Conservation (phyloP, 2,888 invertebrate genomes). For the Tortricodes alternella region DNA sequence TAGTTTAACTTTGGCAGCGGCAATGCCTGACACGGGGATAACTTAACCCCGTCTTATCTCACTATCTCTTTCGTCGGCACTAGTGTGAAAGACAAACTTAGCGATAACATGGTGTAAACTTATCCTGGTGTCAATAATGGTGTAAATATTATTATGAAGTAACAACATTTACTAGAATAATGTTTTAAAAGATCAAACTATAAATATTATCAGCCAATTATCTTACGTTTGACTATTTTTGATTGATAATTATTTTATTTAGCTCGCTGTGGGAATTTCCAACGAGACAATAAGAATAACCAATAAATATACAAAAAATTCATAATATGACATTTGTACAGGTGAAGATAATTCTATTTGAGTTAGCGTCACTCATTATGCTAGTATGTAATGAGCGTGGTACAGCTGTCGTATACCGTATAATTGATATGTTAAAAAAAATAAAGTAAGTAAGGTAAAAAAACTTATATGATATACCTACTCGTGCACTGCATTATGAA, state of each 20-base stretch:
- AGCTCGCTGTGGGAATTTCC: slow-evolving; percentile 24
- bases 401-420: background rate
- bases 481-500: too few species aligned
- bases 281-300: slow-evolving; percentile 26
- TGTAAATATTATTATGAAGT: too few species aligned
- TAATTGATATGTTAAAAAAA: slow-evolving; percentile 3
- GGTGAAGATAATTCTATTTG: slow-evolving; percentile 14
- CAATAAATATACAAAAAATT: slow-evolving; percentile 13
- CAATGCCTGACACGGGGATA: too few species aligned
- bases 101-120: too few species aligned
- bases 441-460: slow-evolving; percentile 13
- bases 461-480: too few species aligned
- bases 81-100: too few species aligned
- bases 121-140: too few species aligned
- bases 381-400: slow-evolving; percentile 6
- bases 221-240: background rate
- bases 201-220: background rate
- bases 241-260: slow-evolving; percentile 14
- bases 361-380: slow-evolving; percentile 30
- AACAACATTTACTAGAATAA: background rate
- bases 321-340: slow-evolving; percentile 25
- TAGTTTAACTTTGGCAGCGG: too few species aligned
- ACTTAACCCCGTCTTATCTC: too few species aligned
- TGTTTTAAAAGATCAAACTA: background rate
- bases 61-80: too few species aligned